A percentile compares a stretch with the other conserved stretches of the same genome.
phyloP scores from a whole-genome alignment of 2,888 invertebrate species.

The Cybosia mesomella region DNA sequence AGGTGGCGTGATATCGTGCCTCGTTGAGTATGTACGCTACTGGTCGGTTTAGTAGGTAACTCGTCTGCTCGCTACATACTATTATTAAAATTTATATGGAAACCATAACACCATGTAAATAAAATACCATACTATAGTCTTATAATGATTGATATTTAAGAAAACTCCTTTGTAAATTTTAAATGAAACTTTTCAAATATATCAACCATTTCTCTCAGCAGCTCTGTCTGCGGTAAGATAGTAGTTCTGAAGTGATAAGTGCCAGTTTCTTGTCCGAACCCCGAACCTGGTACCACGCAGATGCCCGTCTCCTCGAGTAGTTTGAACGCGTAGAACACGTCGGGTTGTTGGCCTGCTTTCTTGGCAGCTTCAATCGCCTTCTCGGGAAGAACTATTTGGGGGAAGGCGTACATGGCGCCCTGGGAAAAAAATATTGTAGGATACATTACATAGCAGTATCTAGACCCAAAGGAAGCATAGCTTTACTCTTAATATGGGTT shows the following conservation, averaged over 20 bases:
- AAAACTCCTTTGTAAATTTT: conserved; percentile 17
- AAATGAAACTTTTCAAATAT: conserved; percentile 15
- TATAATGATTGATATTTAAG: not conserved
- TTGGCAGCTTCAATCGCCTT: conserved; percentile 95
- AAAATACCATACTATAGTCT: not conserved
- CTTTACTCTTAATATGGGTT: too few species aligned
- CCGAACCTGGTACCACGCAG: conserved; percentile 23
- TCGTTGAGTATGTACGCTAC: too few species aligned
- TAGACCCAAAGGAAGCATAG: too few species aligned
- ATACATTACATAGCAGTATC: too few species aligned
- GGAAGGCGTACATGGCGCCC: conserved; percentile 99
- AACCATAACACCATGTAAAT: not conserved
- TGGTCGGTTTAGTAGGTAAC: too few species aligned
- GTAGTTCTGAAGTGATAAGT: conserved; percentile 28
- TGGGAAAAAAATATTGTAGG: conserved; percentile 53
- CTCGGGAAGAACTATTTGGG: conserved; percentile 91
- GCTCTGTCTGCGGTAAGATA: conserved; percentile 14
- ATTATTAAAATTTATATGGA: too few species aligned
- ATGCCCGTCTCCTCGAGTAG: conserved; percentile 92
- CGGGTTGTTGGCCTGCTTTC: conserved; percentile 90
- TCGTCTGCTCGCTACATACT: too few species aligned
- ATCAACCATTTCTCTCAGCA: conserved; percentile 11
- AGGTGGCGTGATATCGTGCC: too few species aligned
- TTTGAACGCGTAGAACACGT: conserved; percentile 95
- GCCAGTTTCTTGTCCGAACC: conserved; percentile 18